phyloP scores from a whole-genome alignment of 2,113 vertebrate species.

The zebrafish (Danio rerio) region GRCz12tu NC_133195.1:28582501-28583000 shows the following conservation, averaged over 20 bases:
- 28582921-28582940: slow-evolving; percentile 85
- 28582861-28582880: slow-evolving; percentile 70
- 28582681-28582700: slow-evolving; percentile 73
- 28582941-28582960: slow-evolving; percentile 82
- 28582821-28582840: slow-evolving; percentile 73
- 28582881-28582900: slow-evolving; percentile 70
- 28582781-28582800: slow-evolving; percentile 68
- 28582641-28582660: slow-evolving; percentile 25
- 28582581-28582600: slow-evolving; percentile 1
- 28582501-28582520: slow-evolving; percentile 65
- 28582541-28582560: slow-evolving; percentile 31
- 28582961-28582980: slow-evolving; percentile 89
- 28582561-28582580: slow-evolving; percentile 6
- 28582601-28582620: slow-evolving; percentile 33
- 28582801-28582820: slow-evolving; percentile 66
- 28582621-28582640: slow-evolving; percentile 21
- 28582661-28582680: slow-evolving; percentile 66
- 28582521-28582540: slow-evolving; percentile 66
- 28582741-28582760: slow-evolving; percentile 63
- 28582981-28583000: slow-evolving; percentile 88
- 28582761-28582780: slow-evolving; percentile 60
- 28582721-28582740: slow-evolving; percentile 71
- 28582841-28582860: slow-evolving; percentile 72
- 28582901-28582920: slow-evolving; percentile 69
- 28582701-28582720: slow-evolving; percentile 71